phyloP scores from a whole-genome alignment of 2,113 vertebrate genomes.

The Gambusia affinis region DNA sequence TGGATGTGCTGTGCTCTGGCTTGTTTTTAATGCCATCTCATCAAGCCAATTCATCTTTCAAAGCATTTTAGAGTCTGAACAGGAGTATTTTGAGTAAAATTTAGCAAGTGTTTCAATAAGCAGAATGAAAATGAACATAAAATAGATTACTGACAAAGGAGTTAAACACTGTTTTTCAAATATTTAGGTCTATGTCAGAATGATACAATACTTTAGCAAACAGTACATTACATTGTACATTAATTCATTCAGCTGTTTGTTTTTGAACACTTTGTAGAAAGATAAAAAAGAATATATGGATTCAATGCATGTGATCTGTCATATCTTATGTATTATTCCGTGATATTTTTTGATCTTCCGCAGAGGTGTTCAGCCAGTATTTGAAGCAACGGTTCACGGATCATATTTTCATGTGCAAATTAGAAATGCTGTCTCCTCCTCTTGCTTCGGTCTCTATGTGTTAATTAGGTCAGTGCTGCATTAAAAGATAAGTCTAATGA shows the following conservation, averaged over 20 bases:
- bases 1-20: conserved; percentile 9
- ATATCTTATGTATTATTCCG: conserved; percentile 2
- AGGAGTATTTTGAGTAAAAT: background rate
- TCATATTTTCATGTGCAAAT: conserved; percentile 14
- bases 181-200: background rate
- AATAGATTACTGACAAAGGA: background rate
- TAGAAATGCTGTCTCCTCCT: background rate
- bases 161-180: conserved; percentile 6
- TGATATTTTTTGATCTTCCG: background rate
- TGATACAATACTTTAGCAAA: background rate
- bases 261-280: background rate
- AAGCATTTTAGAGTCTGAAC: conserved; percentile 6
- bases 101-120: background rate
- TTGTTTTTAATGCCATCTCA: conserved; percentile 7
- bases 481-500: conserved; percentile 5
- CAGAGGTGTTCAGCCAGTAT: background rate
- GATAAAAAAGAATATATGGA: background rate
- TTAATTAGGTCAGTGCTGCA: conserved; percentile 15
- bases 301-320: background rate
- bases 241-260: background rate
- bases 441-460: background rate
- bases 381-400: background rate
- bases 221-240: background rate
- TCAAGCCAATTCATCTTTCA: background rate
- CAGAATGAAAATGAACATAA: background rate